Evolutionary conservation across 1,140 invertebrate genomes (phyloP), one percentile per base, ranked within the genome.

Genomic region (Andrena cerasifolii): DNA sequence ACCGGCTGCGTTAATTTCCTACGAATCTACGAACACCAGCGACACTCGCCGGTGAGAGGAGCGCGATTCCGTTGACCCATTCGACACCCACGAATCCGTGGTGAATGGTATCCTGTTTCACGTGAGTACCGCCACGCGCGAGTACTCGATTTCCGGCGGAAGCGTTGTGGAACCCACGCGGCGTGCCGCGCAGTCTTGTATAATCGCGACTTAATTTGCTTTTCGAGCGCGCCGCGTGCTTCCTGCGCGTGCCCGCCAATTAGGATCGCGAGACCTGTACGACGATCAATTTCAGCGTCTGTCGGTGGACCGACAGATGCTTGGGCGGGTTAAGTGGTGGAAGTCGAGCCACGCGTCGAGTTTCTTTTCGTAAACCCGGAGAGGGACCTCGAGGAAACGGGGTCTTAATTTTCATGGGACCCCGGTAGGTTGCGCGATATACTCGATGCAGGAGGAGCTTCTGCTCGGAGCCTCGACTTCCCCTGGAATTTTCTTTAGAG

Each of bases 61-160:
- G n/a, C 0, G 1, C 12, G 53, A 26, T 28, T 54, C 7, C 2
- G 47, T 53, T 16, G 66, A 8, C 24, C 18, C 14, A 16, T 1
- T 45, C 4, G 16, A 1, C 33, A 18, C 1, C 33, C 10, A 26
- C 43, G 10, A 43, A 43, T 70, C 56, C 51, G 12, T 21, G 10
- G 24, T 70, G 28, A 43, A 70, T 12, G 24, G 36, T n/a, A 70
- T 70, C 66, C 51, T 43, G 10, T 70, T 70, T 6, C 66, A 51
- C 21, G 33, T 36, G 21, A 49, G 51, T 43, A 56, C 43, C 66
- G 66, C n/a, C n/a, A n/a, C n/a, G 31, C 18, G 33, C 33, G 51
- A 70, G 40, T 70, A 70, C 66, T 53, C 33, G 53, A 56, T 70
- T 70, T 70, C 66, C 66, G 66, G 51, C 66, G 66, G 66, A 70